Percentiles rank a stretch among this genome's conserved stretches.
These are phyloP conservation scores for Haemorhous mexicanus DNA, from an alignment of 2,113 vertebrate species.

Conservation along the genomic window DNA sequence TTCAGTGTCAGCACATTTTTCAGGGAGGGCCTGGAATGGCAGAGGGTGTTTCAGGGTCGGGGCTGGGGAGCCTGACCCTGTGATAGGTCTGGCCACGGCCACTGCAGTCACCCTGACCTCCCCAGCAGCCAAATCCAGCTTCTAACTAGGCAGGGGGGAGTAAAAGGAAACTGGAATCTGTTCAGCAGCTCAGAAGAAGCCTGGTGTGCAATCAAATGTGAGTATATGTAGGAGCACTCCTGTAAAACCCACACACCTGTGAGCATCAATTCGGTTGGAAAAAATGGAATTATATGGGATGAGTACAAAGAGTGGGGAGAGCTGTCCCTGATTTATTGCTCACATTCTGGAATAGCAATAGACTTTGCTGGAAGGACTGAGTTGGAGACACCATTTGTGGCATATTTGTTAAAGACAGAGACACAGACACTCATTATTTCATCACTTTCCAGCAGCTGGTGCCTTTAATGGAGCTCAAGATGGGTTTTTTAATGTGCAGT, in stretches of 20 bases:
- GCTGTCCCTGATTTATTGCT: neutral
- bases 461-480: neutral
- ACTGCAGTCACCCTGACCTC: slow-evolving; percentile 34
- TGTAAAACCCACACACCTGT: neutral
- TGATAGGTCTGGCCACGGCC: neutral
- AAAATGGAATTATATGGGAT: neutral
- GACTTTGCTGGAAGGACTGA: neutral
- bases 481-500: neutral
- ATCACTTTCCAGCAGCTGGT: neutral
- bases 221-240: neutral
- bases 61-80: slow-evolving; percentile 8
- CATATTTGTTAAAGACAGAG: neutral
- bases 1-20: slow-evolving; percentile 9
- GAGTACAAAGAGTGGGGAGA: neutral
- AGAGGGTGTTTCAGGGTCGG: neutral
- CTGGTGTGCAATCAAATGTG: neutral
- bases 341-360: neutral
- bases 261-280: accelerated
- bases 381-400: neutral
- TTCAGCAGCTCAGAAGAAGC: neutral
- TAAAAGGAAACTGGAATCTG: neutral
- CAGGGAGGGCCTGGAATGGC: neutral
- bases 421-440: neutral
- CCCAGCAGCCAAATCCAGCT: neutral
- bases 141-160: neutral